Conservation (phyloP, 2,797 vertebrate genomes). For the Taenioides sp. region DNA sequence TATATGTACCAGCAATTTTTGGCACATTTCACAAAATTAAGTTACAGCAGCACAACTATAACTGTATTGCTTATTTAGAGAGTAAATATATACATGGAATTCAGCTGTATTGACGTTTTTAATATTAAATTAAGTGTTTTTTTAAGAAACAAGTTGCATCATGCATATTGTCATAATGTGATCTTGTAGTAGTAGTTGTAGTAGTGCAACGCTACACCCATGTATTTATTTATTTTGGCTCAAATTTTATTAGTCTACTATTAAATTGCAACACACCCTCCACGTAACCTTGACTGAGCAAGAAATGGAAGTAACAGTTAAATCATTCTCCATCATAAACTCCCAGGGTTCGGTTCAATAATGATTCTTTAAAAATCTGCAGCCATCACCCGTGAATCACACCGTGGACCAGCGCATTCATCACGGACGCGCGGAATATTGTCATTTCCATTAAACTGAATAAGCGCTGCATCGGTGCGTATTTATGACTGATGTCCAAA, state of each 20-base stretch:
- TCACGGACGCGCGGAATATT: constrained; percentile 44
- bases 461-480: constrained; percentile 35
- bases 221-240: neutral
- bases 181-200: too few relatives aligned
- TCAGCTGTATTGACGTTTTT: too few relatives aligned
- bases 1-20: too few relatives aligned
- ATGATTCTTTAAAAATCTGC: constrained; percentile 37
- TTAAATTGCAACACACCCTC: neutral
- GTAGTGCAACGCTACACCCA: too few relatives aligned
- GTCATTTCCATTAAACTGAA: constrained; percentile 53
- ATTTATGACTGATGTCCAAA: constrained; percentile 40
- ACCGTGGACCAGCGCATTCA: constrained; percentile 35
- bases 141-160: too few relatives aligned
- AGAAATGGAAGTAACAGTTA: constrained; percentile 12
- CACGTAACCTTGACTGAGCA: neutral
- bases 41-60: too few relatives aligned
- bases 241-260: neutral
- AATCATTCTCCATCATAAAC: constrained; percentile 8
- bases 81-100: too few relatives aligned
- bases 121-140: too few relatives aligned
- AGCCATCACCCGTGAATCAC: constrained; percentile 40
- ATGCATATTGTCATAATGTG: too few relatives aligned
- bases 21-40: too few relatives aligned
- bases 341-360: constrained; percentile 26
- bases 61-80: too few relatives aligned